A percentile compares a stretch with the other conserved stretches of the same genome.
Evolutionary conservation across 1,140 invertebrate species (phyloP).

Genomic region (Manduca sexta): DNA sequence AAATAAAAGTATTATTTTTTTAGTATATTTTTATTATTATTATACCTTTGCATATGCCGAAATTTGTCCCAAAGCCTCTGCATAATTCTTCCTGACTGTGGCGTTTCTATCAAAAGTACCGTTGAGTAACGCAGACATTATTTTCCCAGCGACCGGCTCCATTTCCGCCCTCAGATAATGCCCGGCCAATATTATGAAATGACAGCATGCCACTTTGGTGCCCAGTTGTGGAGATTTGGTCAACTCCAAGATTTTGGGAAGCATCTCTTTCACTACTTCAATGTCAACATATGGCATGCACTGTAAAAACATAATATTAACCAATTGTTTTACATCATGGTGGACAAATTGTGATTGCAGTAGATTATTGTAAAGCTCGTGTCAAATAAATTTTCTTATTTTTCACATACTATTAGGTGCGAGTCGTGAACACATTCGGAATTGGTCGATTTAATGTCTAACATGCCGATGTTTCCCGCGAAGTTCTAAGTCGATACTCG

Average conservation of each 20-base stretch:
- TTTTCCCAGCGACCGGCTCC: constrained; percentile 80
- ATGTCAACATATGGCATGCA: constrained; percentile 89
- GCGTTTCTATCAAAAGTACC: constrained; percentile 89
- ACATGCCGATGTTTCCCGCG: no score
- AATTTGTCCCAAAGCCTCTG: constrained; percentile 88
- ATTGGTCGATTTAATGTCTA: no score
- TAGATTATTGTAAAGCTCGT: no score
- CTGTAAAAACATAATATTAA: constrained; percentile 65
- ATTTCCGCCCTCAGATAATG: constrained; percentile 72
- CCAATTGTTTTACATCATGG: no score
- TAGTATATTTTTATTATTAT: no score
- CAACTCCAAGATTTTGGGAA: constrained; percentile 87
- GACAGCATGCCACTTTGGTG: constrained; percentile 88
- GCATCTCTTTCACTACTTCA: constrained; percentile 82
- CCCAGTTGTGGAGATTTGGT: constrained; percentile 87
- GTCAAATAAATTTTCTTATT: no score
- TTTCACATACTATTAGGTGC: no score
- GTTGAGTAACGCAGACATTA: constrained; percentile 83
- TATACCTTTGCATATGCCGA: constrained; percentile 87
- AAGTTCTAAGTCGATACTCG: no score
- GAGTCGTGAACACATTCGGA: no score
- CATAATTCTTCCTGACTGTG: constrained; percentile 87
- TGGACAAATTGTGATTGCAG: no score
- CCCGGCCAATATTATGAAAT: constrained; percentile 86
- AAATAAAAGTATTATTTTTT: background rate